Evolutionary conservation across 2,888 invertebrate genomes (phyloP), one percentile per base, ranked within the genome.

Genomic region (Thereva nobilitata): DNA sequence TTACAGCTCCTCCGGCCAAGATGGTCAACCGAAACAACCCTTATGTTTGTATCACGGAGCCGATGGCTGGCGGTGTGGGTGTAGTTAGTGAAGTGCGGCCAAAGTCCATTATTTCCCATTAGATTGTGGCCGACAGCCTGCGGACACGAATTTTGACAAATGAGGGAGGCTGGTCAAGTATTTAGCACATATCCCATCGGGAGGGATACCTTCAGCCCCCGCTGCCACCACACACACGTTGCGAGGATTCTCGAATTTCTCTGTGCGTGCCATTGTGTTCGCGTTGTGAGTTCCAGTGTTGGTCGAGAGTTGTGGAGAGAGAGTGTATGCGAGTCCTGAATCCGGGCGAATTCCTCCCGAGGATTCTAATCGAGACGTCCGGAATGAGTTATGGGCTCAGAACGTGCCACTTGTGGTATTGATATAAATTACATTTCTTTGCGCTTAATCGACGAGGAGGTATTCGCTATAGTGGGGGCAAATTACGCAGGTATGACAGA

Each of bases 151-250:
- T 65, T 65, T 65, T 65, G 64, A 65, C 54, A 65, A 65, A 65
- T 65, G 64, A 65, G 64, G 54, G 54, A 65, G 64, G 64, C 54
- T 55, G 64, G 64, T 65, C 64, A 65, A 65, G 64, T 65, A 65
- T 65, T 64, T 64, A 64, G 64, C 53, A 53, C 53, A 64, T 37
- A 53, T 53, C 64, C 64, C 64, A 44, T 6, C 37, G 12, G 57
- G 3, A 6, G 12, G 38, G 57, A 59, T 59, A 59, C 57, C 57
- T 59, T 47, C 45, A 10, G 55, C n/a, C 12, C n/a, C 12, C 49
- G 7, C 2, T 1, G 12, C 12, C 49, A 10, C 49, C n/a, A 10
- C 9, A 49, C 10, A 8, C 7, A 7, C 49, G 12, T 10, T 8
- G 23, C 38, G 38, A 40, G 49, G n/a, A 61, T 61, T 61, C 61